Evolutionary conservation across 2,888 invertebrate species (phyloP), one percentile per base, ranked within the genome.

Genomic region (Epiblema foenella): DNA sequence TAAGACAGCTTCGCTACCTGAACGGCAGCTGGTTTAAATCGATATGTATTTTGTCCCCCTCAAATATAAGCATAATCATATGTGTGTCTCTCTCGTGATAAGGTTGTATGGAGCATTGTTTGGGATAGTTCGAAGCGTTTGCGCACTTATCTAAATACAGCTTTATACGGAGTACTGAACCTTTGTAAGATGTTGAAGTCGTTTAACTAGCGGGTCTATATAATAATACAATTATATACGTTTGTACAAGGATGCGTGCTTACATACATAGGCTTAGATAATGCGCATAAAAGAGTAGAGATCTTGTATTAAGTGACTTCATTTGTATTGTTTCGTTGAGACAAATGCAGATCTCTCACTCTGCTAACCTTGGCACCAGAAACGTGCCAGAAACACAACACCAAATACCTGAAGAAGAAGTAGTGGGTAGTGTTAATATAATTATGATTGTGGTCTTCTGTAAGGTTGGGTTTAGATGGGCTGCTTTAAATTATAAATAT

Each of bases 21-120:
- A 79, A 76, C 79, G 82, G 85, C 93, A 91, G 93, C 92, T 92
- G 93, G 84, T 76, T 89, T 87, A 89, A 89, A 88, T 85, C 89
- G 89, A 89, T 89, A 84, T 78, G 75, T 66, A 68, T 77, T 75
- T 24, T 77, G 51, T 89, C 88, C 79, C 81, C 74, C 73, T 89
- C 82, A 78, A 68, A 74, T 76, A 17, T 42, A 8, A 10, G 33
- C 24, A 42, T 75, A 73, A 71, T 51, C 74, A 18, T 77, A 73
- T 74, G 17, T 74, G 69, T 74, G 72, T 89, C 86, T 75, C 79
- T 77, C 74, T 88, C 76, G 78, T 79, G 83, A 84, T 86, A 85
- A 87, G 82, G 66, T 62, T 71, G 60, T 62, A 71, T 46, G 57
- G 39, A 56, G 66, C 51, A 60, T 71, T 71, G 71, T 71, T 54